A percentile compares a stretch with the other conserved stretches of the same genome.
These are phyloP conservation scores for Drosophila pectinifera DNA, from an alignment of 1,140 invertebrate species.

Conservation along the genomic window DNA sequence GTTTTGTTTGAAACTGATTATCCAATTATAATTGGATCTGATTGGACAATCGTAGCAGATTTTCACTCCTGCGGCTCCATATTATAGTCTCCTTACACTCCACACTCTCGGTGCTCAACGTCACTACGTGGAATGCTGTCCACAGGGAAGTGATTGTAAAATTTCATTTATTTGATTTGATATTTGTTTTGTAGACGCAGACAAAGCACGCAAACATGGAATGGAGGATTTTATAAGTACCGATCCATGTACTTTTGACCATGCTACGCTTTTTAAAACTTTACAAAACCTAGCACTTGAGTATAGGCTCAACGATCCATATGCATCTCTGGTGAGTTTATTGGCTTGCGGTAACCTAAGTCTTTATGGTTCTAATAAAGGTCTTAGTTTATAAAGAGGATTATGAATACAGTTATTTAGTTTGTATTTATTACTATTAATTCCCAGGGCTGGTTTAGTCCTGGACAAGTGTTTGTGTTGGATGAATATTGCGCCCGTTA, in stretches of 20 bases:
- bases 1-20: no score
- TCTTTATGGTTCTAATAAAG: neutral
- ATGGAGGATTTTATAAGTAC: conserved; percentile 99
- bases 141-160: no score
- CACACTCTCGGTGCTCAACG: no score
- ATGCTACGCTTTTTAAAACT: conserved; percentile 95
- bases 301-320: conserved; percentile 98
- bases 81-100: no score
- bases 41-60: no score
- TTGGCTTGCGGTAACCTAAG: neutral
- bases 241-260: conserved; percentile 98
- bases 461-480: conserved; percentile 98
- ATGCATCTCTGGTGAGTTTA: conserved; percentile 94
- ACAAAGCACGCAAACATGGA: conserved; percentile 98
- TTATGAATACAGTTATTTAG: neutral
- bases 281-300: conserved; percentile 97
- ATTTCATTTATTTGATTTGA: conserved; percentile 7
- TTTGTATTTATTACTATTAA: conserved; percentile 8
- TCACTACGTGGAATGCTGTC: no score
- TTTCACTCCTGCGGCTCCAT: no score
- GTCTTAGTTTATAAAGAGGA: neutral
- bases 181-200: conserved; percentile 89
- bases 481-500: conserved; percentile 99
- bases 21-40: no score
- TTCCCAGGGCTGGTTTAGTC: conserved; percentile 98